phyloP scores from a whole-genome alignment of 2,113 vertebrate genomes.

The Blennius ocellaris region DNA sequence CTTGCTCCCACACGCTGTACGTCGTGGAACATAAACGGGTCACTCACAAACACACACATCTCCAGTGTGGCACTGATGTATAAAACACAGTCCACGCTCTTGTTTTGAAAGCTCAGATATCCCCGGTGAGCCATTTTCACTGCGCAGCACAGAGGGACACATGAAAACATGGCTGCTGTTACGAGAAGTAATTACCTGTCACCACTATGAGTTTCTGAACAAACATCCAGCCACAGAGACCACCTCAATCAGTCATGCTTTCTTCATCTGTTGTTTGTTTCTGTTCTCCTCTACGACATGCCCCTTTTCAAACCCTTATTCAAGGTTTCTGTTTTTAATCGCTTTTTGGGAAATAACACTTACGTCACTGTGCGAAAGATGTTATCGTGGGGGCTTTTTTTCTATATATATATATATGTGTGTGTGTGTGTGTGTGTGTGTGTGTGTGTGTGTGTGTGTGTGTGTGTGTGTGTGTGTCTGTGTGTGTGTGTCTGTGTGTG shows the following conservation, averaged over 20 bases:
- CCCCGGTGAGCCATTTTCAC: conserved; percentile 55
- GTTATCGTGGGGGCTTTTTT: too few species aligned
- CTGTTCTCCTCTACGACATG: not conserved
- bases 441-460: too few species aligned
- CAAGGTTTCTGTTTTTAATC: too few species aligned
- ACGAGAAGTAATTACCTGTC: conserved; percentile 37
- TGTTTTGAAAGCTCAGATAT: conserved; percentile 47
- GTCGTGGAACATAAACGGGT: not conserved
- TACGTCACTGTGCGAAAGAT: too few species aligned
- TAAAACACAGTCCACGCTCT: conserved; percentile 61
- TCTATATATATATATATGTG: too few species aligned
- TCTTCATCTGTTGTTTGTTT: conserved; percentile 24
- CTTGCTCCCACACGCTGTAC: not conserved
- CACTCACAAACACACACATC: conserved; percentile 15
- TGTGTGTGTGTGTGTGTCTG: too few species aligned
- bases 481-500: too few species aligned
- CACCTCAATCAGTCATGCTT: conserved; percentile 23
- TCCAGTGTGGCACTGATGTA: conserved; percentile 60
- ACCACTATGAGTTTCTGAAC: conserved; percentile 26
- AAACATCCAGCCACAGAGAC: conserved; percentile 23
- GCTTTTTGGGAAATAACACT: too few species aligned
- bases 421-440: too few species aligned
- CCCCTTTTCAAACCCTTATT: not conserved
- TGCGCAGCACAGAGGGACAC: conserved; percentile 24
- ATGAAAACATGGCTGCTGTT: conserved; percentile 50